Evolutionary conservation across 2,113 vertebrate species (phyloP), one percentile per base, ranked within the genome.

Genomic region (Engystomops pustulosus): DNA sequence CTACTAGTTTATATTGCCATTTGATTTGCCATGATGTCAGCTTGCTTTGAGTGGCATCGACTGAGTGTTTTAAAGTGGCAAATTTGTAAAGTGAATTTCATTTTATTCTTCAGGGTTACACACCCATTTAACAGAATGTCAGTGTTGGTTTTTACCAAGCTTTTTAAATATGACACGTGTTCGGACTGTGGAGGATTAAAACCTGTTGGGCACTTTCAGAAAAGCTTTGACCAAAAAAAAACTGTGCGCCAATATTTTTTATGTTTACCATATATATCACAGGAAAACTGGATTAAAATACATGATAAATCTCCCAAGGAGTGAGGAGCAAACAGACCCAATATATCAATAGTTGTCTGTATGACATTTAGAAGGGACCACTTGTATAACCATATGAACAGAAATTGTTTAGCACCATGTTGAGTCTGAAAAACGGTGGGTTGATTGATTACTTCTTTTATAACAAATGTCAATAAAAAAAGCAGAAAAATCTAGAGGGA

Each of bases 91-190:
- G 60, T 17, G 6, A 65, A 65, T 65, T 65, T 65, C 30, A 65
- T 65, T 65, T 65, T 27, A 65, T 65, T 65, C 60, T 65, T 65
- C 32, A 32, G 20, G 62, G 62, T 34, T 36, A 67, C 20, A 34
- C 62, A 67, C 15, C 62, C 62, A 11, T 30, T 6, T 65, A 32
- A 15, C 36, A 67, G 20, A 36, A 20, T 67, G 62, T 67, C 62
- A 67, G 15, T 2, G 60, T 65, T 67, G 2, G 2, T 67, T 67
- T 32, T 67, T 34, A 36, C 62, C 62, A 36, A 20, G 34, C 17
- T 36, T 67, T 0, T 18, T 34, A 14, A 32, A 32, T 17, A 18
- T 65, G 30, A 65, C 14, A 18, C n/a, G n/a, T n/a, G n/a, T n/a
- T n/a, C n/a, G n/a, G n/a, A n/a, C n/a, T n/a, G n/a, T n/a, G n/a